A percentile compares a stretch with the other conserved stretches of the same genome.
These are phyloP conservation scores for Oreochromis niloticus DNA, from an alignment of 2,113 vertebrate genomes.

Conservation along the genomic window DNA sequence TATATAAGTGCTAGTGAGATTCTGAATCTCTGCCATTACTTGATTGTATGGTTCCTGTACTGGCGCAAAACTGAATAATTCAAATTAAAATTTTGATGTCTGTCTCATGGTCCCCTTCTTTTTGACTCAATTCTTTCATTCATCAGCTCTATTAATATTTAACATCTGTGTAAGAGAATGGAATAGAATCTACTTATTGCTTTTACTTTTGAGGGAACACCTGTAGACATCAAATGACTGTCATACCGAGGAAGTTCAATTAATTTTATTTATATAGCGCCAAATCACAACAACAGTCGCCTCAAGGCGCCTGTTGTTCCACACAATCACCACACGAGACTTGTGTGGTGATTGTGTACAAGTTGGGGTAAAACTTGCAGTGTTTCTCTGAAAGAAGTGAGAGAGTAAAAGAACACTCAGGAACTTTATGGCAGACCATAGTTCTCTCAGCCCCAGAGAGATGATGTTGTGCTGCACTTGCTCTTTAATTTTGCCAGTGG, in stretches of 20 bases:
- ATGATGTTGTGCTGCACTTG: background rate
- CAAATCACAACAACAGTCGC: too few relatives aligned
- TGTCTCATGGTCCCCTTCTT: background rate
- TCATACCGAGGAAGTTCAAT: background rate
- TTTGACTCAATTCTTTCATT: background rate
- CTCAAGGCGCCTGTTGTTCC: too few relatives aligned
- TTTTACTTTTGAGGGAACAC: background rate
- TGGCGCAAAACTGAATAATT: background rate
- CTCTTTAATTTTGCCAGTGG: conserved; percentile 14
- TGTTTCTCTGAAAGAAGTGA: background rate
- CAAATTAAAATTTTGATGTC: background rate
- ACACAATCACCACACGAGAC: background rate
- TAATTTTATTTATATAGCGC: too few relatives aligned
- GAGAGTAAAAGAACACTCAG: background rate
- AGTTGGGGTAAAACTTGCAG: background rate
- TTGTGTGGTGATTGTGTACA: background rate
- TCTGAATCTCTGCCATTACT: background rate
- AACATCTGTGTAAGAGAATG: conserved; percentile 19
- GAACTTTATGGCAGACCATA: background rate
- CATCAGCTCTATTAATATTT: conserved; percentile 45
- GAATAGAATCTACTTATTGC: conserved; percentile 29
- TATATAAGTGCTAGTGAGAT: background rate
- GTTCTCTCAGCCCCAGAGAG: background rate
- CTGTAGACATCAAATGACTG: background rate
- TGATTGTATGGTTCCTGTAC: background rate